A percentile compares a stretch with the other conserved stretches of the same genome.
These are phyloP conservation scores for Cossypha niveicapilla DNA, from an alignment of 2,797 vertebrate species.

Conservation along the genomic window DNA sequence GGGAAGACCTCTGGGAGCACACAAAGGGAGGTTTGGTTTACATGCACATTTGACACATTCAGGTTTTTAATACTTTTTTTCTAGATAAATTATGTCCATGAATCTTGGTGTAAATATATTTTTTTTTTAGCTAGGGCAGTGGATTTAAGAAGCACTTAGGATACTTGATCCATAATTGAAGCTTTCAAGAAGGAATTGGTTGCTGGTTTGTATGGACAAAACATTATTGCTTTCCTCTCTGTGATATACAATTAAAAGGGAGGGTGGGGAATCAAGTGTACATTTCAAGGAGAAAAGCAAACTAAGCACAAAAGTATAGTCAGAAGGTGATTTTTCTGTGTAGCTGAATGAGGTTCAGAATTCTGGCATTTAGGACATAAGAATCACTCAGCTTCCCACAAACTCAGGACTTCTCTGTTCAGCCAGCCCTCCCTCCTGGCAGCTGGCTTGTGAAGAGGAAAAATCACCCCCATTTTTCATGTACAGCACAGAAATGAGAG, in stretches of 20 bases:
- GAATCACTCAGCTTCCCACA: not conserved
- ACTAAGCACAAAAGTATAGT: not conserved
- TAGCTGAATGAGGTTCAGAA: not conserved
- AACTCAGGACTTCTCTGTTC: not conserved
- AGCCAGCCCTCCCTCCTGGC: not conserved
- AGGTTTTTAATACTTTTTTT: not conserved
- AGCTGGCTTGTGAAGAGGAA: not conserved
- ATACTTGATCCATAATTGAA: not conserved
- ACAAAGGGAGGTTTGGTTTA: conserved; percentile 35
- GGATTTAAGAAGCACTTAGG: conserved; percentile 5
- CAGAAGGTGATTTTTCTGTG: not conserved
- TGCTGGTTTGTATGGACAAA: not conserved
- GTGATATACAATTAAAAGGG: not conserved
- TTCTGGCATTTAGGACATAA: not conserved
- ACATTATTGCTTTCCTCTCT: not conserved
- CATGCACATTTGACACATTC: not conserved
- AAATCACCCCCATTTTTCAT: not conserved
- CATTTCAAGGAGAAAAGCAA: not conserved
- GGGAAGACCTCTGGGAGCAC: not conserved
- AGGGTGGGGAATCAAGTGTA: not conserved
- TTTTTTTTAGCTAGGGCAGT: not conserved
- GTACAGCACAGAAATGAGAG: not conserved
- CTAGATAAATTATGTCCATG: not conserved
- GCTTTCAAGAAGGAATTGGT: conserved; percentile 1
- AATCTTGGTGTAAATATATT: not conserved